Percentiles rank a stretch among this genome's conserved stretches.
Evolutionary conservation across 2,888 invertebrate genomes (phyloP).

Genomic region (Noctua pronuba): DNA sequence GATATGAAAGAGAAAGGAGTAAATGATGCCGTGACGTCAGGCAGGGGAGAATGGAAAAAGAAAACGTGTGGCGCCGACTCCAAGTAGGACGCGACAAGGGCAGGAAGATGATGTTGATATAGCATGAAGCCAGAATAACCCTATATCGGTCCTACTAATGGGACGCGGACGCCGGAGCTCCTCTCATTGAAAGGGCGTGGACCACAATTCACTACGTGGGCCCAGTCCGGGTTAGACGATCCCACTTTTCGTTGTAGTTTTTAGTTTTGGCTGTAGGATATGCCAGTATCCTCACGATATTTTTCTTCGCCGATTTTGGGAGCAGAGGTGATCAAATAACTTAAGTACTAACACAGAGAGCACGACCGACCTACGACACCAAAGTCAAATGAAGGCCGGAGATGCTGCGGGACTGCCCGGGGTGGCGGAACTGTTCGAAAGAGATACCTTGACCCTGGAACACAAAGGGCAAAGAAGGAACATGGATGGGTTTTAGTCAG

Average conservation of each 20-base stretch:
- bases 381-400: background rate
- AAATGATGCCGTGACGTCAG: background rate
- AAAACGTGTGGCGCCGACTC: background rate
- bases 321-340: background rate
- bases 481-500: no score
- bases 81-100: background rate
- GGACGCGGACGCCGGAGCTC: no score
- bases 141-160: no score
- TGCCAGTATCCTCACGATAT: background rate
- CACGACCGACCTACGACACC: background rate
- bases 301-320: background rate
- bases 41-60: background rate
- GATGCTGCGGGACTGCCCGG: no score
- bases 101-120: background rate
- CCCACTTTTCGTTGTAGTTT: rapidly evolving
- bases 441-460: no score
- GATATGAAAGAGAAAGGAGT: background rate
- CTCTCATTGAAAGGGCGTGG: background rate
- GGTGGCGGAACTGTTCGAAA: no score
- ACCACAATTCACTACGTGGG: background rate
- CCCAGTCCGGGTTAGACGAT: background rate
- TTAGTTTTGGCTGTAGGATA: background rate
- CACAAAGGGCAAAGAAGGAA: no score
- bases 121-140: background rate
- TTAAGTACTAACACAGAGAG: background rate